Conservation (phyloP, 2,113 vertebrate genomes). For the Chaenocephalus aceratus region DNA sequence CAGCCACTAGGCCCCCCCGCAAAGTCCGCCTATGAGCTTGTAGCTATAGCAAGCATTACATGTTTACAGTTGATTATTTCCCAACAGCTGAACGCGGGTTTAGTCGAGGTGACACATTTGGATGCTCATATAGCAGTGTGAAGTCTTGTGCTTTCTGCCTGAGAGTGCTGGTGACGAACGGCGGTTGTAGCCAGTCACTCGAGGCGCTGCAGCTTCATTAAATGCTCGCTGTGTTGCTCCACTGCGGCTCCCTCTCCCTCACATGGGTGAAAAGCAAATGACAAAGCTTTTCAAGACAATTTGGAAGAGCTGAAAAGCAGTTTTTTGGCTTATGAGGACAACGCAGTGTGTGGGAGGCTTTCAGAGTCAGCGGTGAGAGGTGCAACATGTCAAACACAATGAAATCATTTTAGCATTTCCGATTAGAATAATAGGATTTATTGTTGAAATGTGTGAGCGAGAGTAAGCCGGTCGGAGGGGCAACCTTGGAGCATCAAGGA, state of each 20-base stretch:
- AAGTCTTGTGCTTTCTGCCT: slow-evolving; percentile 38
- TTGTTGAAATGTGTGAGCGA: slow-evolving; percentile 44
- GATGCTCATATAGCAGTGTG: slow-evolving; percentile 31
- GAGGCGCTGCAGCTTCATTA: slow-evolving; percentile 66
- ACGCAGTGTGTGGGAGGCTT: not conserved
- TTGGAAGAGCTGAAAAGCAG: slow-evolving; percentile 22
- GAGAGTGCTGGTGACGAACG: slow-evolving; percentile 46
- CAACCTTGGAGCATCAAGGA: slow-evolving; percentile 61
- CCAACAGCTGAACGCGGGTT: slow-evolving; percentile 28
- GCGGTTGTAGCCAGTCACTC: slow-evolving; percentile 49
- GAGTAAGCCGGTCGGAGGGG: slow-evolving; percentile 26
- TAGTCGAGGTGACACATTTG: slow-evolving; percentile 25
- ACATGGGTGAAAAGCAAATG: slow-evolving; percentile 42
- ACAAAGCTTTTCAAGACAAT: slow-evolving; percentile 42
- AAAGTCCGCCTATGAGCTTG: not conserved
- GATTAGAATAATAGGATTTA: slow-evolving; percentile 58
- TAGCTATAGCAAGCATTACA: slow-evolving; percentile 21
- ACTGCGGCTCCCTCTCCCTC: slow-evolving; percentile 33
- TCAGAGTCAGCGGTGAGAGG: not conserved
- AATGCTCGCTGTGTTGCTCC: slow-evolving; percentile 36
- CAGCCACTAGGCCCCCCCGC: too few species aligned
- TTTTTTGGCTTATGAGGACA: slow-evolving; percentile 2
- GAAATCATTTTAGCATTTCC: slow-evolving; percentile 49
- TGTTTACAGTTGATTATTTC: slow-evolving; percentile 39
- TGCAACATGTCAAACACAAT: slow-evolving; percentile 47